These are phyloP conservation scores for Onthophagus taurus DNA, from an alignment of 1,140 invertebrate genomes.

Conservation along the genomic window DNA sequence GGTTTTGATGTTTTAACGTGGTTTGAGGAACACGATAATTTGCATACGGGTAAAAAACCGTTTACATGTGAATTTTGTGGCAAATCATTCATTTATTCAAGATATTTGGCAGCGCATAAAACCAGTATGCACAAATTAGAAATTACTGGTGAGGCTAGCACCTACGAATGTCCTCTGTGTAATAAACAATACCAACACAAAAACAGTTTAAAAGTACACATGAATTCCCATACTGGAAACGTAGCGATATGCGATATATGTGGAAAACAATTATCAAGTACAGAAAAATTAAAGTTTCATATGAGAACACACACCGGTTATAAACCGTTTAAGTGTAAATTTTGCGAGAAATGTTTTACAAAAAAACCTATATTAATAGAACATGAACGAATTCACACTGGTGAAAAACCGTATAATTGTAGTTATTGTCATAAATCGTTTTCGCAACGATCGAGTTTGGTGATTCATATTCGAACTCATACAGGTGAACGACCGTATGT, in stretches of 20 bases:
- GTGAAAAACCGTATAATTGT: conserved; percentile 43
- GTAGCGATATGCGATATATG: conserved; percentile 36
- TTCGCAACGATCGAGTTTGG: conserved; percentile 53
- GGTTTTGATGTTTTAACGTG: conserved; percentile 31
- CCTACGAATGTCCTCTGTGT: conserved; percentile 33
- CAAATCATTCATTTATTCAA: conserved; percentile 45
- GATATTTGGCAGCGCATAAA: conserved; percentile 29
- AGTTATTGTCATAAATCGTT: conserved; percentile 53
- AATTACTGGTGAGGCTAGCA: conserved; percentile 22
- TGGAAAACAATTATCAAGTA: conserved; percentile 34
- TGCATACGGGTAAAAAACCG: conserved; percentile 64
- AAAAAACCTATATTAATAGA: conserved; percentile 36
- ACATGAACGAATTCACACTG: conserved; percentile 42
- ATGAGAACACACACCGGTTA: conserved; percentile 45
- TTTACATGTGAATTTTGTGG: conserved; percentile 68
- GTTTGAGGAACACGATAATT: conserved; percentile 35
- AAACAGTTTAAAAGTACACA: conserved; percentile 34
- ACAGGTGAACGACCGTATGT: conserved; percentile 38
- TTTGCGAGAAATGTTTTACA: conserved; percentile 42
- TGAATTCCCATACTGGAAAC: conserved; percentile 35
- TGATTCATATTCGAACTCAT: conserved; percentile 42
- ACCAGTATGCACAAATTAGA: conserved; percentile 27
- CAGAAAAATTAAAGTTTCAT: conserved; percentile 39
- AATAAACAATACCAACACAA: conserved; percentile 34
- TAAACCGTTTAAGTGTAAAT: conserved; percentile 45